phyloP scores from a whole-genome alignment of 1,140 invertebrate genomes.

The Nephila pilipes region DNA sequence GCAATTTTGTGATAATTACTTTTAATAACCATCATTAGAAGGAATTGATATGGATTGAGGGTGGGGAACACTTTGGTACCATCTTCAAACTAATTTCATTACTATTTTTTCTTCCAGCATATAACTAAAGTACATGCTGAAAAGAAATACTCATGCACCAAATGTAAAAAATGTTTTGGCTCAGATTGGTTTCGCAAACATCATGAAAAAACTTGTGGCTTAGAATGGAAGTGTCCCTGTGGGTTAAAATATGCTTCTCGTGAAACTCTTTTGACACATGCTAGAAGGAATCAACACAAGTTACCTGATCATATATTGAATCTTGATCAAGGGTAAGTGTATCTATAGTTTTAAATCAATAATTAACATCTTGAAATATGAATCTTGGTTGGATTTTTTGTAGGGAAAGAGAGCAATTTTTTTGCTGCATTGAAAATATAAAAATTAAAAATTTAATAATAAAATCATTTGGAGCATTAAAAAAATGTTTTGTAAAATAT shows the following conservation, averaged over 20 bases:
- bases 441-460: too few species aligned
- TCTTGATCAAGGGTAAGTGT: constrained; percentile 50
- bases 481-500: too few species aligned
- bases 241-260: constrained; percentile 72
- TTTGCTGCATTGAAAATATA: too few species aligned
- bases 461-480: too few species aligned
- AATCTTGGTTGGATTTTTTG: too few species aligned
- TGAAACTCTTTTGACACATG: constrained; percentile 77
- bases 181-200: constrained; percentile 56
- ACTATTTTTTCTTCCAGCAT: constrained; percentile 64
- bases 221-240: constrained; percentile 75
- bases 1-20: background rate
- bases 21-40: too few species aligned
- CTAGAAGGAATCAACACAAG: constrained; percentile 70
- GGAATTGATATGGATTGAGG: too few species aligned
- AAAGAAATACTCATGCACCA: constrained; percentile 71
- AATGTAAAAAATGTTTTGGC: constrained; percentile 75
- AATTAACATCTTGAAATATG: too few species aligned
- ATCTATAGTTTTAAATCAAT: too few species aligned
- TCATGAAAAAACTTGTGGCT: constrained; percentile 76
- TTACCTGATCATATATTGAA: constrained; percentile 53
- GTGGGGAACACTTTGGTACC: too few species aligned
- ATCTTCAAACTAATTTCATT: background rate
- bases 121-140: constrained; percentile 77
- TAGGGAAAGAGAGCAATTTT: too few species aligned